Base-by-base conservation (phyloP, 1,140 invertebrate species). In the Semibalanus balanoides region DNA sequence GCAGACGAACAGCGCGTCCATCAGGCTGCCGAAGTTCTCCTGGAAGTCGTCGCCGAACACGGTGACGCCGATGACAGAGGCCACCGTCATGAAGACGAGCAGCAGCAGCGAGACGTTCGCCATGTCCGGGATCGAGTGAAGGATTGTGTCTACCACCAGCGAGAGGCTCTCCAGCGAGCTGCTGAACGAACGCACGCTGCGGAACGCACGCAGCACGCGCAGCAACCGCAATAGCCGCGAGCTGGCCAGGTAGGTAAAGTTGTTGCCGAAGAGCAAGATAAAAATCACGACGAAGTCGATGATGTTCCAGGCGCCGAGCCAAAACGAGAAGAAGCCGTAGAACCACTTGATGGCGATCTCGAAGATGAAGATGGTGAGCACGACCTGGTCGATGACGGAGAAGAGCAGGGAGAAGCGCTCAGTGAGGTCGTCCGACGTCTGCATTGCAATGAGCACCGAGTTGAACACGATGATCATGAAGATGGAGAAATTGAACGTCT, bases 321-420 rank as follows among this genome's bases (percentile, higher is more conserved):
- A 82, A 76, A 82, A 82, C n/a, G 82, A 43, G 31, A 76, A 78
- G 75, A 82, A 82, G 69, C 80, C 81, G 74, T 81, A 81, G 31
- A 79, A 80, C 81, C 81, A 82, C 76, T 82, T 82, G 64, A 82
- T 40, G 7, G 82, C 51, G 31, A 82, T 80, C 76, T 82, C 81
- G 51, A 81, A 79, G 35, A 81, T 76, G 76, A 81, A 81, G 70
- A 79, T 78, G n/a, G 76, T 77, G 72, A 81, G 72, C 69, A 81
- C 79, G 7, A 81, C 74, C 74, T 79, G 77, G 74, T 81, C 80
- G 17, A 80, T 30, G 28, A 78, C 30, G 9, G 77, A 73, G 69
- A 79, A 78, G 30, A 9, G 40, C 0, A 35, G n/a, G 3, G 28
- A 43, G 73, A 75, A 79, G 0, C 77, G n/a, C 0, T 25, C n/a